Evolutionary conservation across 2,888 invertebrate genomes (phyloP).

Genomic region (Erynnis tages): DNA sequence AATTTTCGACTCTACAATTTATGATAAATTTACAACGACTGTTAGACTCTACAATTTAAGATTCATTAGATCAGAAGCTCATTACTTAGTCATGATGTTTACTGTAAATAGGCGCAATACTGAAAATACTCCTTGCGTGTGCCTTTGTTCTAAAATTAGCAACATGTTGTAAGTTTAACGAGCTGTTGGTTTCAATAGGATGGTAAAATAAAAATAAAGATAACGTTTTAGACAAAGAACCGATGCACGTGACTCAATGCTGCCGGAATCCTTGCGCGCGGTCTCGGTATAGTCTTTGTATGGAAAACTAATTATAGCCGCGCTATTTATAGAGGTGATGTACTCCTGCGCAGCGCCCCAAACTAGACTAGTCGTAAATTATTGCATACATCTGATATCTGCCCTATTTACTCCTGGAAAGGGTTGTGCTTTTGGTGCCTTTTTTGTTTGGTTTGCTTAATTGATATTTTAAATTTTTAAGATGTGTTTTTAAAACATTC

Average conservation of each 20-base stretch:
- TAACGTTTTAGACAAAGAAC: slow-evolving; percentile 51
- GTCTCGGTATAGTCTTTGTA: slow-evolving; percentile 52
- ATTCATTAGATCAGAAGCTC: too few species aligned
- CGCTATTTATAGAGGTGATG: slow-evolving; percentile 64
- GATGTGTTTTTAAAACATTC: too few species aligned
- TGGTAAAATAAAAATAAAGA: slow-evolving; percentile 21
- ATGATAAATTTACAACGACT: too few species aligned
- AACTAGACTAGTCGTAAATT: slow-evolving; percentile 47
- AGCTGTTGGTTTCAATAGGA: not conserved
- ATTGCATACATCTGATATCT: slow-evolving; percentile 39
- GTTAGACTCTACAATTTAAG: too few species aligned
- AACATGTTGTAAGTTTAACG: not conserved
- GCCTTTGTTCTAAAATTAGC: slow-evolving; percentile 4
- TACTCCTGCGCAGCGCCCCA: slow-evolving; percentile 58
- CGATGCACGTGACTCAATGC: slow-evolving; percentile 52
- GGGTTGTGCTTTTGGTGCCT: slow-evolving; percentile 8
- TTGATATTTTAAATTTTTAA: not conserved
- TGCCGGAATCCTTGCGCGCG: slow-evolving; percentile 46
- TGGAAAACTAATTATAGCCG: slow-evolving; percentile 63
- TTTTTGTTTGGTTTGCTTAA: not conserved
- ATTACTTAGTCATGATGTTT: too few species aligned
- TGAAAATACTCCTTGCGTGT: not conserved
- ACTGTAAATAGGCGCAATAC: too few species aligned
- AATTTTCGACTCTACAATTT: too few species aligned
- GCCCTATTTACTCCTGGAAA: slow-evolving; percentile 20